Base-by-base conservation (phyloP, 2,797 vertebrate species). In the Danio kyathit region DNA sequence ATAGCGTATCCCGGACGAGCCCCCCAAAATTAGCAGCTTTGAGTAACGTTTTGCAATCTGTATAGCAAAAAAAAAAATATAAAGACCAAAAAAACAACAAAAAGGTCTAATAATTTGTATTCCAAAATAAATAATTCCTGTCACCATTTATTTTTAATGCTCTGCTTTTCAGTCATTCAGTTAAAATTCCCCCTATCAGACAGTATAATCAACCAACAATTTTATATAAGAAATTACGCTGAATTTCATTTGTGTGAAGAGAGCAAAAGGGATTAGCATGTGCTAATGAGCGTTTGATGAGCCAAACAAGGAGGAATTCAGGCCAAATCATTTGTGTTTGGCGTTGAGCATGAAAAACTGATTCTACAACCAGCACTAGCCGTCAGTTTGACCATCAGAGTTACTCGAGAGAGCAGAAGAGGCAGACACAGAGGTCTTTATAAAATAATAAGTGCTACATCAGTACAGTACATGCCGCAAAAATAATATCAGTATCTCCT, bases 311-410 rank as follows among this genome's bases (percentile, higher is more conserved):
- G 16, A 29, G 19, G 8, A 29, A 46, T 76, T 57, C 17, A 44
- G 46, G 66, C 65, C 82, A 83, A 72, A 59, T 38, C 9, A 48
- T 73, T 76, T 76, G 59, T 71, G 73, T 51, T 76, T 76, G 82
- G 78, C 78, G 59, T 16, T 61, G 66, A 21, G 71, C 46, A 51
- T 2, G 14, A 69, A 57, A 44, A 79, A 63, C 13, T 57, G 11
- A 40, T 64, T 56, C 13, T 21, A 77, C 19, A 77, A 57, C 51
- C n/a, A 46, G 49, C 38, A 52, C 63, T 19, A 71, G 6, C 2
- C 4, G 54, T 48, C 65, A 49, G 43, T 19, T 46, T 44, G 44
- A 44, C 54, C 38, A 65, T 64, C n/a, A 43, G 61, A 21, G 29
- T 4, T 74, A 29, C 49, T 29, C 11, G 5, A 70, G 19, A 44